Conservation (phyloP, 1,140 invertebrate species). For the Rhynchophorus ferrugineus region DNA sequence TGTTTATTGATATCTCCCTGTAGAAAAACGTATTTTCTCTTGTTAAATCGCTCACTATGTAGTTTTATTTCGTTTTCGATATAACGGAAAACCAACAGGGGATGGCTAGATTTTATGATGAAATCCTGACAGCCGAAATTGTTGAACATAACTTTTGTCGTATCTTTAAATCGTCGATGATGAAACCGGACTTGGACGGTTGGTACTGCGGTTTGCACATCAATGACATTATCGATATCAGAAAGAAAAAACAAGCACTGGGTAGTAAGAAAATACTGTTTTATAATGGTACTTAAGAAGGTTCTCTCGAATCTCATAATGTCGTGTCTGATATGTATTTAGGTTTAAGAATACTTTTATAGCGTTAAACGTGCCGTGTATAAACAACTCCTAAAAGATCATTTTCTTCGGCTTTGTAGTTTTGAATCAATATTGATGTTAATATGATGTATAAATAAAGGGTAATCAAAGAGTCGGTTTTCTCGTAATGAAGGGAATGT, state of each 20-base stretch:
- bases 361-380: too few species aligned
- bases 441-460: too few species aligned
- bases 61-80: slow-evolving; percentile 26
- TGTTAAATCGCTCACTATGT: slow-evolving; percentile 27
- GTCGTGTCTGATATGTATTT: too few species aligned
- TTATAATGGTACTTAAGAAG: slow-evolving; percentile 23
- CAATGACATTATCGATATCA: slow-evolving; percentile 17
- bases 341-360: too few species aligned
- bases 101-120: slow-evolving; percentile 19
- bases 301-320: too few species aligned
- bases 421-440: too few species aligned
- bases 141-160: slow-evolving; percentile 18
- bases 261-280: slow-evolving; percentile 21
- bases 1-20: slow-evolving; percentile 3
- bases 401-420: too few species aligned
- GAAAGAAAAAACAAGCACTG: slow-evolving; percentile 26
- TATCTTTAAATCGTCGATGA: slow-evolving; percentile 7
- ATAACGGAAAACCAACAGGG: slow-evolving; percentile 12
- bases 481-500: too few species aligned
- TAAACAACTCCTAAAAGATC: too few species aligned
- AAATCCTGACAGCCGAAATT: slow-evolving; percentile 30
- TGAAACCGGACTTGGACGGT: slow-evolving; percentile 11
- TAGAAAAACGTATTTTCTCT: slow-evolving; percentile 28
- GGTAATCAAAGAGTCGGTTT: too few species aligned
- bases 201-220: slow-evolving; percentile 15